Conservation (phyloP, 2,113 vertebrate genomes). For the Cinclus mexicanus region DNA sequence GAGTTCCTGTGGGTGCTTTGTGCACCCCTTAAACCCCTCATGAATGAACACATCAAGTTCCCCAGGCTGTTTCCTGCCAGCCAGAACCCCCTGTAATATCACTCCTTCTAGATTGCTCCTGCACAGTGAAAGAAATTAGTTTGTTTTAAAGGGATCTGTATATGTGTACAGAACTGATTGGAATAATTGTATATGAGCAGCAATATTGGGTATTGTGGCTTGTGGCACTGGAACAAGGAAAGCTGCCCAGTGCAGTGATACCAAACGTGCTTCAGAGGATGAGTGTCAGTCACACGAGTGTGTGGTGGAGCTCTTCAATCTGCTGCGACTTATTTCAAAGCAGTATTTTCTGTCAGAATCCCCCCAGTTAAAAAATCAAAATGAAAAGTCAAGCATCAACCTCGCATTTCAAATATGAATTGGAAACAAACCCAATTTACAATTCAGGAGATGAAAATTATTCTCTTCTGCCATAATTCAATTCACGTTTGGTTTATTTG, state of each 20-base stretch:
- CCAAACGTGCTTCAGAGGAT: not conserved
- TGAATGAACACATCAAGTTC: not conserved
- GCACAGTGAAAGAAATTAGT: not conserved
- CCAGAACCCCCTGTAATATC: not conserved
- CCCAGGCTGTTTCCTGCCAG: not conserved
- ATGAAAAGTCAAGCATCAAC: not conserved
- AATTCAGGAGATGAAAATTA: constrained; percentile 6
- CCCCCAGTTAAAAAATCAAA: constrained; percentile 25
- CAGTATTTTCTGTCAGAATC: not conserved
- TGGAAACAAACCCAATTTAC: constrained; percentile 34
- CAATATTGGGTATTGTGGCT: not conserved
- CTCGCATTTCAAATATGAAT: constrained; percentile 10
- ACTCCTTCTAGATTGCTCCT: not conserved
- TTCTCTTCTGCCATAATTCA: constrained; percentile 45
- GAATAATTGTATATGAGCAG: not conserved
- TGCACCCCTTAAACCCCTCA: not conserved
- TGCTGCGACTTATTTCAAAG: not conserved
- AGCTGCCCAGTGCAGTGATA: not conserved
- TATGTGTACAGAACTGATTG: constrained; percentile 4
- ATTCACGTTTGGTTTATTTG: constrained; percentile 39
- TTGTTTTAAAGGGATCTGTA: constrained; percentile 19
- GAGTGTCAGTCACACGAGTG: not conserved
- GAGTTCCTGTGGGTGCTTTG: not conserved
- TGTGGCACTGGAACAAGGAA: not conserved
- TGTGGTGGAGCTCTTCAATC: not conserved